phyloP scores from a whole-genome alignment of 2,113 vertebrate species.

The Zootoca vivipara region DNA sequence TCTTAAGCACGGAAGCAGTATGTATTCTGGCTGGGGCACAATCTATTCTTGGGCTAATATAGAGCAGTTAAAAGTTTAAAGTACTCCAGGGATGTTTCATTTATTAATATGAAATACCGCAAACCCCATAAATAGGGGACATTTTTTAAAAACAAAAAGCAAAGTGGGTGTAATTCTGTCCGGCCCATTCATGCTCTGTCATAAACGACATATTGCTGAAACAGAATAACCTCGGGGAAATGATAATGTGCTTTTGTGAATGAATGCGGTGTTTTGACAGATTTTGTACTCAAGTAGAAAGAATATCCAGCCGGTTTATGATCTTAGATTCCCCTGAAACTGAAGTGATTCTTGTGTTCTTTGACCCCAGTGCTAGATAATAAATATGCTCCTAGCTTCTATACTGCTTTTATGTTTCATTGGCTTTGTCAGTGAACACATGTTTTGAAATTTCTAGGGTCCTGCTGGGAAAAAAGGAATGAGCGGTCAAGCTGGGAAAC shows the following conservation, averaged over 20 bases:
- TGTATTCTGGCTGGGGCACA: neutral
- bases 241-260: constrained; percentile 4
- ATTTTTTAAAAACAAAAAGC: neutral
- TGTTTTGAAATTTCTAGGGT: constrained; percentile 82
- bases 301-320: constrained; percentile 20
- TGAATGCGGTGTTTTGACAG: neutral
- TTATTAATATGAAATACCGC: neutral
- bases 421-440: constrained; percentile 40
- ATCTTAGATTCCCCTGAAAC: constrained; percentile 3
- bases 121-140: neutral
- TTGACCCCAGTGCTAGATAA: constrained; percentile 15
- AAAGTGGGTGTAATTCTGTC: neutral
- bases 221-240: neutral
- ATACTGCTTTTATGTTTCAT: constrained; percentile 26
- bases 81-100: neutral
- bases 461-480: constrained; percentile 86
- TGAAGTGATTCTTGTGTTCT: neutral
- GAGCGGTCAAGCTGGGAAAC: constrained; percentile 81
- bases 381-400: constrained; percentile 30
- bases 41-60: too few species aligned
- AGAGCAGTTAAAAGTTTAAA: neutral
- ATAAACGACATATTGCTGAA: neutral
- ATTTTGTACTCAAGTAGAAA: neutral
- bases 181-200: neutral
- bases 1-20: neutral